Base-by-base conservation (phyloP, 2,113 vertebrate species). In the Leptodactylus fuscus region DNA sequence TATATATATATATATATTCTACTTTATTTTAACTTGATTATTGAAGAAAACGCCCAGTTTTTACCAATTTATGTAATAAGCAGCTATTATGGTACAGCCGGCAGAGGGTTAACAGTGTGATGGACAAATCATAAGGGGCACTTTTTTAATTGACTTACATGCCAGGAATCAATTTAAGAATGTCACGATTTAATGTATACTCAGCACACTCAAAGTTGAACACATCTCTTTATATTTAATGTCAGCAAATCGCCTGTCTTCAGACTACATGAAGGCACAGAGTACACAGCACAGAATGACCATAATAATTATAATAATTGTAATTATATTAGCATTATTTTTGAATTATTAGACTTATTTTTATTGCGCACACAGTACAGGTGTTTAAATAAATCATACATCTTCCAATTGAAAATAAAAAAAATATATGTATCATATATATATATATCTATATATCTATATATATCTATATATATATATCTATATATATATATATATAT, bases 151-250 rank as follows among this genome's bases (percentile, higher is more conserved):
- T 48, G 49, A 81, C 20, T 87, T 51, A 75, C 16, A 77, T 46
- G 81, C 84, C 81, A 88, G 81, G 32, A 85, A 85, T 83, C 53
- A 60, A 86, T 81, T 5, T 70, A 88, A 85, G 86, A 29, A 85
- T 48, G 46, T 83, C 36, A 46, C 83, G 81, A 77, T 82, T 69
- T 77, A 81, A 48, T 79, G 83, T n/a, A 70, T 58, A 67, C 84
- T 89, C 88, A 84, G 79, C 77, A 67, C 49, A 22, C 2, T 41
- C 13, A 48, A 8, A 48, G 46, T 48, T 48, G 10, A 7, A 2
- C 46, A 12, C 13, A 48, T 20, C 49, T 11, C 2, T 34, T 36
- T 20, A 38, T 24, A 44, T 38, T 24, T 34, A 38, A 51, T 32
- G 4, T 34, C 4, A 29, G 22, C 6, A 32, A 48, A 62, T 29